Percentiles rank a stretch among this genome's conserved stretches.
These are phyloP conservation scores for Periplaneta americana DNA, from an alignment of 1,140 invertebrate species.

Conservation along the genomic window DNA sequence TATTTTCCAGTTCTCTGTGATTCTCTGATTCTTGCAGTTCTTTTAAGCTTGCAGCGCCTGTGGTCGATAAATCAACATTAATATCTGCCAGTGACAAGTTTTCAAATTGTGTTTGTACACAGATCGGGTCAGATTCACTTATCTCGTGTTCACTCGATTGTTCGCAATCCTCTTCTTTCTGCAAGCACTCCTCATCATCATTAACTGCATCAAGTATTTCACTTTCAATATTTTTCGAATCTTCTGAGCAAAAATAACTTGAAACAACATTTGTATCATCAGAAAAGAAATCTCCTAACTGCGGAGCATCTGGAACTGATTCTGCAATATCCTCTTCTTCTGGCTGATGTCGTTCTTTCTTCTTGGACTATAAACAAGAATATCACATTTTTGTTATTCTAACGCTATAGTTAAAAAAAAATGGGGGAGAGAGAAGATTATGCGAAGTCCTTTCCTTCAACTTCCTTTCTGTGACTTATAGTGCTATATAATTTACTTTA, in stretches of 20 bases:
- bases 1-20: not conserved
- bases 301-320: conserved; percentile 27
- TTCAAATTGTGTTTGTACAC: not conserved
- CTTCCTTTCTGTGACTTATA: no score
- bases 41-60: not conserved
- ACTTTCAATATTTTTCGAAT: conserved; percentile 40
- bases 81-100: not conserved
- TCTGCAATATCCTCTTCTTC: not conserved
- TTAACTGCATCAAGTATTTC: conserved; percentile 42
- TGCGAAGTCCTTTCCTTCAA: no score
- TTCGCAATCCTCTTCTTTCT: not conserved
- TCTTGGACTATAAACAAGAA: conserved; percentile 30
- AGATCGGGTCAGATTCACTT: not conserved
- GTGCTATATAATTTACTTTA: no score
- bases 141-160: not conserved
- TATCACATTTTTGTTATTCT: not conserved
- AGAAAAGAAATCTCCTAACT: conserved; percentile 35
- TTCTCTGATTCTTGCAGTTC: not conserved
- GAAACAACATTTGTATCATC: not conserved
- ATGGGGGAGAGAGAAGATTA: no score
- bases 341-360: conserved; percentile 28
- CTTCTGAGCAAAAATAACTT: conserved; percentile 33
- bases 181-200: conserved; percentile 22
- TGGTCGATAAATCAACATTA: not conserved
- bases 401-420: not conserved